phyloP scores from a whole-genome alignment of 1,140 invertebrate species.

The Pseudachorutes palmiensis region DNA sequence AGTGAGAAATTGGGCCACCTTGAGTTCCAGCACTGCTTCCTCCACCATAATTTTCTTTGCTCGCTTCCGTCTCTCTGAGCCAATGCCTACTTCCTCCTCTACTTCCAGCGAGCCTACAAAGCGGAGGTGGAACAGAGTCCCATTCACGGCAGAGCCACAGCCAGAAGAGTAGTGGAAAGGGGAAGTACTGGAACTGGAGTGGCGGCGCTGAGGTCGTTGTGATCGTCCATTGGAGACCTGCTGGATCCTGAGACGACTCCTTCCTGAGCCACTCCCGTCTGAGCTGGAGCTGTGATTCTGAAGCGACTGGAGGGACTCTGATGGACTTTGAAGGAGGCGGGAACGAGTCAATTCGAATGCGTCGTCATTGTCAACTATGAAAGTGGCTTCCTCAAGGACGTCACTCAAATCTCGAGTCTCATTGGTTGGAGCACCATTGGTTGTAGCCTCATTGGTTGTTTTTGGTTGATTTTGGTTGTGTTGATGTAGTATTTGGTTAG shows the following conservation, averaged over 20 bases:
- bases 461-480: neutral
- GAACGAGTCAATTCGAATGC: neutral
- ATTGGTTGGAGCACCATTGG: too few species aligned
- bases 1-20: slow-evolving; percentile 52
- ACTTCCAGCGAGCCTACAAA: slow-evolving; percentile 77
- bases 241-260: neutral
- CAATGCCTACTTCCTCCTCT: slow-evolving; percentile 60
- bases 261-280: neutral
- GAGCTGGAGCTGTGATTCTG: neutral
- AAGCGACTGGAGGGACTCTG: neutral
- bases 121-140: slow-evolving; percentile 67
- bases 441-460: neutral
- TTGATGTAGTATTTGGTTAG: neutral
- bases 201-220: neutral
- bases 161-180: slow-evolving; percentile 27
- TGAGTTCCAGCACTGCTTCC: slow-evolving; percentile 92
- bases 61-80: slow-evolving; percentile 59
- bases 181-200: slow-evolving; percentile 8
- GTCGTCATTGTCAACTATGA: slow-evolving; percentile 14
- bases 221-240: neutral
- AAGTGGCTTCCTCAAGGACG: neutral
- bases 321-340: neutral
- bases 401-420: too few species aligned
- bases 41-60: slow-evolving; percentile 88
- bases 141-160: slow-evolving; percentile 44